These are phyloP conservation scores for Zoanthus sociatus DNA, from an alignment of 92 coral and sea anemone genomes.

Conservation along the genomic window DNA sequence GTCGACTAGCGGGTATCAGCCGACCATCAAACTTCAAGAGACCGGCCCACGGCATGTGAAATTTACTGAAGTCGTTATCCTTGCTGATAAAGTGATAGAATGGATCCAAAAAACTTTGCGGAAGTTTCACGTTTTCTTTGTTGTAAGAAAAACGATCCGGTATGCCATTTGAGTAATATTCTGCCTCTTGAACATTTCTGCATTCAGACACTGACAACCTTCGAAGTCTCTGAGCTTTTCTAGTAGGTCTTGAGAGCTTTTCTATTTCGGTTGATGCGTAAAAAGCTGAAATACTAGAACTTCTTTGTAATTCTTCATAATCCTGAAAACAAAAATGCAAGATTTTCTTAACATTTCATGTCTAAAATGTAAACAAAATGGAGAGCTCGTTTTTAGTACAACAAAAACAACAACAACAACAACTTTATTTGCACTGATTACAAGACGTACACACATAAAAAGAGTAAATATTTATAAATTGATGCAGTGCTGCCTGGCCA, in stretches of 20 bases:
- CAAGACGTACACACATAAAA: no score
- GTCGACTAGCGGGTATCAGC: conserved; percentile 78
- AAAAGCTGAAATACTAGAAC: conserved; percentile 15
- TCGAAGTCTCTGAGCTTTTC: conserved; percentile 43
- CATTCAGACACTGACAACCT: conserved; percentile 68
- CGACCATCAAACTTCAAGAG: conserved; percentile 71
- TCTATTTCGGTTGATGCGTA: conserved; percentile 12
- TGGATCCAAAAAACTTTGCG: conserved; percentile 57
- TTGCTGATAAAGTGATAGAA: conserved; percentile 32
- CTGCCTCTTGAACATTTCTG: conserved; percentile 63
- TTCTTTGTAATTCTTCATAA: neutral
- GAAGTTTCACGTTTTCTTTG: conserved; percentile 33
- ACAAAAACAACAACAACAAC: no score
- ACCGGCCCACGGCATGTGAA: conserved; percentile 79
- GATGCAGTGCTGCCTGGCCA: no score
- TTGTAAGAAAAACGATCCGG: conserved; percentile 49
- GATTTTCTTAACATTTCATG: neutral
- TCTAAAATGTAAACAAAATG: no score
- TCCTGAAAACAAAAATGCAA: neutral
- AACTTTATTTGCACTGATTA: no score
- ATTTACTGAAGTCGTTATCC: conserved; percentile 36
- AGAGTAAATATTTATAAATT: no score
- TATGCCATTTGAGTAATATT: conserved; percentile 53
- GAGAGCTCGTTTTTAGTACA: no score
- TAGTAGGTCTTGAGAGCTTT: neutral